A percentile compares a stretch with the other conserved stretches of the same genome.
These are phyloP conservation scores for Cyclopterus lumpus DNA, from an alignment of 2,797 vertebrate genomes.

Conservation along the genomic window DNA sequence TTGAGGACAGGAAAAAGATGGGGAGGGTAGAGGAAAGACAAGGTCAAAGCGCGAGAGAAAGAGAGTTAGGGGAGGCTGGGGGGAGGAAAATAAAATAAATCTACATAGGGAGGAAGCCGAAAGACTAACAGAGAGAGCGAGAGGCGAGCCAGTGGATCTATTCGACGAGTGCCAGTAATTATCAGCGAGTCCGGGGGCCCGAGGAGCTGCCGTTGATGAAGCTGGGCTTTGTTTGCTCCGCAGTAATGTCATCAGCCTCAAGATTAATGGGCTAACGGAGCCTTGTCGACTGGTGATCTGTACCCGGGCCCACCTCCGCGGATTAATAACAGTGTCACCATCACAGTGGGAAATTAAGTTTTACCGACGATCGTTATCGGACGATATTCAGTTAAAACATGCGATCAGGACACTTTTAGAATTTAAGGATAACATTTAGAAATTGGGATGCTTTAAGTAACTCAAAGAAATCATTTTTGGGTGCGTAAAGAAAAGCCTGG, in stretches of 20 bases:
- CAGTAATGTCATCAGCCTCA: slow-evolving; percentile 59
- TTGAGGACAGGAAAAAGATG: slow-evolving; percentile 4
- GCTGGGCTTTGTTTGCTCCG: slow-evolving; percentile 51
- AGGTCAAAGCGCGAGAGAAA: slow-evolving; percentile 16
- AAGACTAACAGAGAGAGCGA: slow-evolving; percentile 12
- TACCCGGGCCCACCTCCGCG: not conserved
- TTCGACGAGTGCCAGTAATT: slow-evolving; percentile 54
- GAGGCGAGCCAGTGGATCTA: slow-evolving; percentile 28
- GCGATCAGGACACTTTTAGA: too few relatives aligned
- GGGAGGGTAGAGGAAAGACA: not conserved
- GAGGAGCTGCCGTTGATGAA: slow-evolving; percentile 50
- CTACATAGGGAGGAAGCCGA: slow-evolving; percentile 1
- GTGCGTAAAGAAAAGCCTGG: too few relatives aligned
- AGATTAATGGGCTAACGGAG: slow-evolving; percentile 13
- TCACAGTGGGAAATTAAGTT: not conserved
- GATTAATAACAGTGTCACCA: not conserved
- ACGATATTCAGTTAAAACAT: too few relatives aligned
- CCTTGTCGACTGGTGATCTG: not conserved
- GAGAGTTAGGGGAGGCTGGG: not conserved
- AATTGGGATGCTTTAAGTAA: too few relatives aligned
- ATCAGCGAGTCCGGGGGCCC: slow-evolving; percentile 16
- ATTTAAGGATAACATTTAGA: too few relatives aligned
- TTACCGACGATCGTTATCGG: not conserved
- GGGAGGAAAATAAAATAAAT: not conserved
- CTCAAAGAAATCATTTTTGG: too few relatives aligned